Percentiles rank a stretch among this genome's conserved stretches.
These are phyloP conservation scores for Myotis brandtii DNA, from an alignment of 2,113 vertebrate species.

Conservation along the genomic window DNA sequence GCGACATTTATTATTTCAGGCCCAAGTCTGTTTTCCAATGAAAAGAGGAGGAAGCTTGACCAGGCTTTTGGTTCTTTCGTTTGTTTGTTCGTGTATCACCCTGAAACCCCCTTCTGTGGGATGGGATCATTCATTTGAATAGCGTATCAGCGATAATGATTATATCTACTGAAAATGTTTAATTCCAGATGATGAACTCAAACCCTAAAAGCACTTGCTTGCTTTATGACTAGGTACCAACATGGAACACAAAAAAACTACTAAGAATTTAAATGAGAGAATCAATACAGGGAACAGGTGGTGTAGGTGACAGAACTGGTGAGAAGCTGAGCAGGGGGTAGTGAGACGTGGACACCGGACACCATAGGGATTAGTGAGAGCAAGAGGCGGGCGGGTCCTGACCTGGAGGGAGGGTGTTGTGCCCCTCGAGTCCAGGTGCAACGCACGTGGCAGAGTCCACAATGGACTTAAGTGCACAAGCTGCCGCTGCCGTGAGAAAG, in stretches of 20 bases:
- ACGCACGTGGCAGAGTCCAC: not conserved
- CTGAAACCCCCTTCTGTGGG: not conserved
- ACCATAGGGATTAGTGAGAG: not conserved
- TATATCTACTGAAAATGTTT: not conserved
- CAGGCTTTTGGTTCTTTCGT: not conserved
- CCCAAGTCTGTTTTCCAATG: not conserved
- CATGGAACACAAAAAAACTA: not conserved
- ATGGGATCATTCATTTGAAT: not conserved
- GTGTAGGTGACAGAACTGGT: rapidly evolving
- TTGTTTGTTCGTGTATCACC: not conserved
- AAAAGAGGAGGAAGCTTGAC: not conserved
- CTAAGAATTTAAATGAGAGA: not conserved
- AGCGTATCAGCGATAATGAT: not conserved
- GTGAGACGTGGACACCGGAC: not conserved
- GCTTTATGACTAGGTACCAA: not conserved
- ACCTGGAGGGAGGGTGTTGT: not conserved
- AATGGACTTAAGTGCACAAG: not conserved
- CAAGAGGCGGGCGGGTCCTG: not conserved
- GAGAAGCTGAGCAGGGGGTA: not conserved
- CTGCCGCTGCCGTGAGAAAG: not conserved
- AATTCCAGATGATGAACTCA: not conserved
- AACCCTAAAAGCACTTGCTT: not conserved
- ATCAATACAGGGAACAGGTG: not conserved
- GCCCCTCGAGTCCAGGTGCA: not conserved
- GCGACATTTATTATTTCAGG: not conserved